phyloP scores from a whole-genome alignment of 2,888 invertebrate genomes.

The Dinocampus coccinellae region DNA sequence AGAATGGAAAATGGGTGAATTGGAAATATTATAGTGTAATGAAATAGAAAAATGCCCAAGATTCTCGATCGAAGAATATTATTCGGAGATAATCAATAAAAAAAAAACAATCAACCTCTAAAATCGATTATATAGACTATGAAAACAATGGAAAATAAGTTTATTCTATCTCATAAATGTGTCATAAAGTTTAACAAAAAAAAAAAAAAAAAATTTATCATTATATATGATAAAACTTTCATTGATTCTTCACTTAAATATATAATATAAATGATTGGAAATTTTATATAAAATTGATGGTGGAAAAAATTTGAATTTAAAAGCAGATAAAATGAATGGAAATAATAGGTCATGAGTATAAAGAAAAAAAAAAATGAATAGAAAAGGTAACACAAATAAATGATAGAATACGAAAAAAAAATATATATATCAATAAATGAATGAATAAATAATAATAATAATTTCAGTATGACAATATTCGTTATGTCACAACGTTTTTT shows the following conservation, averaged over 20 bases:
- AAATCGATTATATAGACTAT: conserved; percentile 58
- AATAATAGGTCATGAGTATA: too few species aligned
- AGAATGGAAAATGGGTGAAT: not conserved
- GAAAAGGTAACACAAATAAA: conserved; percentile 33
- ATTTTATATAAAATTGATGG: not conserved
- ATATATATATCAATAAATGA: not conserved
- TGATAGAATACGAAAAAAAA: not conserved
- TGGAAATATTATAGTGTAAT: not conserved
- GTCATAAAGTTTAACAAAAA: not conserved
- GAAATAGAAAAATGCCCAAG: conserved; percentile 28
- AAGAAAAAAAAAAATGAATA: not conserved
- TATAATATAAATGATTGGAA: conserved; percentile 1
- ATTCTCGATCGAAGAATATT: conserved; percentile 16
- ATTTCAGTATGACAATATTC: conserved; percentile 69
- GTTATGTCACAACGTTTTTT: conserved; percentile 71
- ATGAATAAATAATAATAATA: not conserved
- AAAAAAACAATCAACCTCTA: conserved; percentile 42
- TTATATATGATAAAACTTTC: not conserved
- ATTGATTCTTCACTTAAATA: not conserved
- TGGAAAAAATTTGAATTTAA: not conserved
- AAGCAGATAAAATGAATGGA: conserved; percentile 35
- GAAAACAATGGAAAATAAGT: conserved; percentile 30
- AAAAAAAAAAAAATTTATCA: not conserved
- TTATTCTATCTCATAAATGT: conserved; percentile 40
- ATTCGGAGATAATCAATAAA: not conserved